Conservation (phyloP, 2,888 invertebrate species). For the Parascotia fuliginaria region DNA sequence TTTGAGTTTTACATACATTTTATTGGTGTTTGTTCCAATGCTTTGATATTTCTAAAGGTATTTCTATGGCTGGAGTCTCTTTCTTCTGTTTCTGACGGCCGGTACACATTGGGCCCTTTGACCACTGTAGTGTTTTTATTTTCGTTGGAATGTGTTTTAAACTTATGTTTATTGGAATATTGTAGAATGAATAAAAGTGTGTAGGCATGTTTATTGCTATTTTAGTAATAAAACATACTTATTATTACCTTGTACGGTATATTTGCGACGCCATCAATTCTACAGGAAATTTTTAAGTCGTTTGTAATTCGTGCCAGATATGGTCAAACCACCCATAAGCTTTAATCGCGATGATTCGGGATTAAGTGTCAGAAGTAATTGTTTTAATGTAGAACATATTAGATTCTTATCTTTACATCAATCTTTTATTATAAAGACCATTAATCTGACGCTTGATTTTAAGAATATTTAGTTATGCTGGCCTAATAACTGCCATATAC, state of each 20-base stretch:
- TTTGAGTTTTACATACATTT: constrained; percentile 46
- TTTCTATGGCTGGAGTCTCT: constrained; percentile 40
- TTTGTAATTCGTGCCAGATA: neutral
- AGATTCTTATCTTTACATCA: too few relatives aligned
- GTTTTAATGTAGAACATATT: too few relatives aligned
- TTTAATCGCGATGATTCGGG: neutral
- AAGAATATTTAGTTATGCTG: too few relatives aligned
- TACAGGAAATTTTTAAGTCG: neutral
- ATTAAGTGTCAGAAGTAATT: neutral
- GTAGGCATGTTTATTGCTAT: neutral
- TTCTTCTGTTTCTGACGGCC: constrained; percentile 27
- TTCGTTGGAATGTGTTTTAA: neutral
- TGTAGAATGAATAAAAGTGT: neutral
- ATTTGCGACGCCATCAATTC: neutral
- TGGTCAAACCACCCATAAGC: neutral
- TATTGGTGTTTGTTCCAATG: constrained; percentile 45
- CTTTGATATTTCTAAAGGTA: constrained; percentile 44
- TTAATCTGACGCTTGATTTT: too few relatives aligned
- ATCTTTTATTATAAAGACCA: too few relatives aligned
- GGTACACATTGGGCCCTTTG: constrained; percentile 24
- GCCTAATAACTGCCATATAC: too few relatives aligned
- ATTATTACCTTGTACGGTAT: neutral
- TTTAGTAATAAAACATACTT: neutral
- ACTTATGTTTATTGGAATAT: neutral
- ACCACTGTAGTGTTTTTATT: constrained; percentile 11